These are phyloP conservation scores for Maniola jurtina DNA, from an alignment of 1,140 invertebrate genomes.

Conservation along the genomic window DNA sequence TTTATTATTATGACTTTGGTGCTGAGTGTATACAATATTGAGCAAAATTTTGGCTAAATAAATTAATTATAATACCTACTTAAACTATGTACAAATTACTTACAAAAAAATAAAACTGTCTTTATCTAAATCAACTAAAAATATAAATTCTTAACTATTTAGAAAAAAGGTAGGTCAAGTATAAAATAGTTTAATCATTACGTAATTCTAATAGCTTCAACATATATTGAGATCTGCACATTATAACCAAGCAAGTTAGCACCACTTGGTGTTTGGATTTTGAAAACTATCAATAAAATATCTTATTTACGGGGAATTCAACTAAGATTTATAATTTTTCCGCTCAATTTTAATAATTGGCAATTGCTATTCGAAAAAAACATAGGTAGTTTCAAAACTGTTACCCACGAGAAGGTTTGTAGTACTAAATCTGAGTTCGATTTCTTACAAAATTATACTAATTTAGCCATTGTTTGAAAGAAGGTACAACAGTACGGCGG, in stretches of 20 bases:
- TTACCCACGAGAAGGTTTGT: too few relatives aligned
- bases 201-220: constrained; percentile 73
- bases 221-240: constrained; percentile 63
- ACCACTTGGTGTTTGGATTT: constrained; percentile 33
- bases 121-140: constrained; percentile 62
- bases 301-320: background rate
- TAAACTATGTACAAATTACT: constrained; percentile 64
- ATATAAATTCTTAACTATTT: constrained; percentile 47
- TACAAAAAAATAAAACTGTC: constrained; percentile 63
- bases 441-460: background rate
- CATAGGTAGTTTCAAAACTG: too few relatives aligned
- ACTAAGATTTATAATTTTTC: background rate
- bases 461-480: background rate
- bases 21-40: constrained; percentile 75
- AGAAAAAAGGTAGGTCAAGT: constrained; percentile 56
- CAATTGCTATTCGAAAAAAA: constrained; percentile 1
- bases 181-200: constrained; percentile 32
- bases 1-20: constrained; percentile 76
- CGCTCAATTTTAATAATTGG: background rate
- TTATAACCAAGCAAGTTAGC: constrained; percentile 43
- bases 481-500: background rate
- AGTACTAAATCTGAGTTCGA: background rate
- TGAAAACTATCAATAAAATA: constrained; percentile 2
- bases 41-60: constrained; percentile 77
- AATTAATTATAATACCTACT: constrained; percentile 55